Evolutionary conservation across 1,140 invertebrate species (phyloP), one percentile per base, ranked within the genome.

Genomic region (Chironomus tepperi): DNA sequence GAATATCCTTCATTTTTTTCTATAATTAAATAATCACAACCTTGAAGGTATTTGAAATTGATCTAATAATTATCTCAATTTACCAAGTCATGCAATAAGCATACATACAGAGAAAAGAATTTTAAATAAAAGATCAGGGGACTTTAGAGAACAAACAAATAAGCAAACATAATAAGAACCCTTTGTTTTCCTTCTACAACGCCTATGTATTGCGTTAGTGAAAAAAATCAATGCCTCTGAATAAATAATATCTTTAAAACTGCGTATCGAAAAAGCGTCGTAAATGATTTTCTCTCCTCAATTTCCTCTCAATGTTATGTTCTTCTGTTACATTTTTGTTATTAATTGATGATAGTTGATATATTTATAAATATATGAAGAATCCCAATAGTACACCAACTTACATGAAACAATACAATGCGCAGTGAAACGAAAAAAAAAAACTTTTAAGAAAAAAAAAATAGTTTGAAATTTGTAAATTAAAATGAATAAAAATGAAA

Each of bases 401-500:
- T n/a, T 10, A 47, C 15, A 10, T 57, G 12, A 57, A 57, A 57
- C 12, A 5, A 15, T 47, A 47, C 9, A 57, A n/a, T 57, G 47
- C 12, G 47, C 47, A 57, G 47, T 57, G 47, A 57, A 57, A n/a
- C 47, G 47, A 57, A 57, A 57, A 57, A 47, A 1, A 15, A 57
- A 57, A 57, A 15, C 12, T 57, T 57, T 57, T n/a, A 57, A 47
- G 15, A 47, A 3, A 15, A 57, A 57, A n/a, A n/a, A n/a, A 57
- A 57, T 57, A 57, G 47, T 57, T 57, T 57, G 12, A 57, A 57
- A 57, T 57, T 34, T 57, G 47, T 57, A 57, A n/a, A 57, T 57
- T 57, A n/a, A 34, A 34, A 34, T 34, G 5, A 34, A 34, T 2
- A 34, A 34, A 34, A 34, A 34, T 2, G 5, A 34, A 57, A n/a